These are phyloP conservation scores for Amia ocellicauda DNA, from an alignment of 2,113 vertebrate species.

Conservation along the genomic window DNA sequence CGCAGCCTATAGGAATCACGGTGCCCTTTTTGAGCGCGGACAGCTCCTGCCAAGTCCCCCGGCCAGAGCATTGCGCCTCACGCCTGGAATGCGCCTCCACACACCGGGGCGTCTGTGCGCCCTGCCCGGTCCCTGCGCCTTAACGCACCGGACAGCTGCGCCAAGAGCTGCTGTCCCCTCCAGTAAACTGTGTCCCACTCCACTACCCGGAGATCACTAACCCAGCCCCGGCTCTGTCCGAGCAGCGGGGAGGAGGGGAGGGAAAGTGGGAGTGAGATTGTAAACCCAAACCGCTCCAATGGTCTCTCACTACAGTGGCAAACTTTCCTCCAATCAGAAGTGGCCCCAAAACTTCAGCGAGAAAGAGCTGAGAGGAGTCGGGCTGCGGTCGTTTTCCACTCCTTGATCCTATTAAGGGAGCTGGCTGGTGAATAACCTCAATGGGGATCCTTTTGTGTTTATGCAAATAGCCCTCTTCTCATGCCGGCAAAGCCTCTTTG, in stretches of 20 bases:
- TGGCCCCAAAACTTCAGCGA: slow-evolving; percentile 20
- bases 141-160: background rate
- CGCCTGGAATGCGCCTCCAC: too few relatives aligned
- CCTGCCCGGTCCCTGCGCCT: too few relatives aligned
- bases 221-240: background rate
- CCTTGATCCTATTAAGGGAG: slow-evolving; percentile 43
- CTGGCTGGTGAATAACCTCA: slow-evolving; percentile 40
- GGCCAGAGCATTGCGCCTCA: background rate
- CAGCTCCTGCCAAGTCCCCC: background rate
- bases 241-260: background rate
- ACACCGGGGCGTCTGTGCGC: too few relatives aligned
- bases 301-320: background rate
- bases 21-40: background rate
- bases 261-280: slow-evolving; percentile 6
- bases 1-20: too few relatives aligned
- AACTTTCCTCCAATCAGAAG: slow-evolving; percentile 57
- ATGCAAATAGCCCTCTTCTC: slow-evolving; percentile 59
- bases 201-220: too few relatives aligned
- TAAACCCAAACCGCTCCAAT: slow-evolving; percentile 5
- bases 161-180: background rate
- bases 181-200: too few relatives aligned
- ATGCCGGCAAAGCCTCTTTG: slow-evolving; percentile 56
- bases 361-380: slow-evolving; percentile 19
- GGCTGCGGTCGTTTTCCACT: slow-evolving; percentile 12
- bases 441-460: slow-evolving; percentile 61